Base-by-base conservation (phyloP, 2,888 invertebrate genomes). In the Mesorhabditis spiculigera region DNA sequence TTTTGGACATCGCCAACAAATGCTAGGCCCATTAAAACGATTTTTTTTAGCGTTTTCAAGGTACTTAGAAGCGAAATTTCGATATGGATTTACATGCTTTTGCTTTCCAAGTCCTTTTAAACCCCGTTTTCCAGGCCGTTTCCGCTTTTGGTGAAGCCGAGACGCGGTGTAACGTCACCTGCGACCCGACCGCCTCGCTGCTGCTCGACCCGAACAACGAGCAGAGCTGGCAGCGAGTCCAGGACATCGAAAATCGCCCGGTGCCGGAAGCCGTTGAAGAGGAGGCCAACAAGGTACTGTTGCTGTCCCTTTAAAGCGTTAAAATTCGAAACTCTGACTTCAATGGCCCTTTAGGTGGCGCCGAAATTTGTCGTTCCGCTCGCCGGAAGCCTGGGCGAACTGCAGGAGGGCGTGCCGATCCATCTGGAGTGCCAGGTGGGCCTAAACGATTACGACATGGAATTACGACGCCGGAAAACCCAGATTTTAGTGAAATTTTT, bases 341-440 rank as follows among this genome's bases (percentile, higher is more conserved):
- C 13, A 13, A 10, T 43, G 8, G 4, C 6, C 13, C n/a, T 42
- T 4, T 50, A 67, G 67, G 68, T 74, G 5, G 73, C 76, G 5
- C 81, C 81, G 6, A 63, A 69, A 62, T 85, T 86, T 73, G 76
- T 79, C 4, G 78, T 79, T 44, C 82, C 78, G 10, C 74, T 86
- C 68, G 92, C 95, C 78, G 88, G 89, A 71, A 92, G 93, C 84
- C 90, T 93, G 4, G 91, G 92, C 4, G 92, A 92, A 86, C 88
- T 96, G 72, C 92, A 92, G 69, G 88, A 98, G 89, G 93, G 94
- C 44, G 95, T 96, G 87, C 91, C 93, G 0, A 91, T 95, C 4
- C 91, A 94, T 75, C 95, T 98, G 83, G 96, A 97, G 87, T 95
- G 95, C 85, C 91, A 93, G 78, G 28, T 28, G 28, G 28, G 28